Base-by-base conservation (phyloP, 1,140 invertebrate species). In the Tetraneura akinire region DNA sequence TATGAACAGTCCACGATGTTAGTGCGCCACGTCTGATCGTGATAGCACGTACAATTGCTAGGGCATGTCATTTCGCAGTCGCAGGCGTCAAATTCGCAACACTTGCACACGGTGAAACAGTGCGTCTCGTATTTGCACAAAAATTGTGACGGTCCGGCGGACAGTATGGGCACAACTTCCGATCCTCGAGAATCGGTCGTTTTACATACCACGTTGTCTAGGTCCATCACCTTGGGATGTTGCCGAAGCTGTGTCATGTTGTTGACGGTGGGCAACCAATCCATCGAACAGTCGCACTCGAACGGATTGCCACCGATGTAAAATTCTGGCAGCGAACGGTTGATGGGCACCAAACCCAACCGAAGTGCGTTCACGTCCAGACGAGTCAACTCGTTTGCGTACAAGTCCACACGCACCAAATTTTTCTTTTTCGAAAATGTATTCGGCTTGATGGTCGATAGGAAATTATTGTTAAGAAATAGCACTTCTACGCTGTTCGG, bases 21-120 rank as follows among this genome's bases (percentile, higher is more conserved):
- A 42, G 93, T 94, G 81, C 92, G 93, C 94, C 95, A 96, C 18
- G 94, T 92, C 85, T 94, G 92, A 84, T 96, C 94, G 86, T 95
- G 92, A 86, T 95, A 96, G 84, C 95, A 97, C 81, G 92, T 92
- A 87, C 95, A 97, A 84, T 95, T 94, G 81, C 90, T 89, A 3
- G 95, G 95, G 84, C 95, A 97, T 5, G 92, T 95, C 94, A 96
- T 96, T 87, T 96, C 94, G 86, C 95, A 97, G 86, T 97, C 95
- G 86, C 95, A 97, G 66, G 94, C 94, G 85, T 96, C 94, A 85
- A 95, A 96, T 83, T 97, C 95, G 85, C 95, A 97, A 86, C 95
- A 97, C 83, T 95, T 94, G 84, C 95, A 97, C 64, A 96, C 86
- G 21, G 95, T 92, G 86, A 96, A 96, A 87, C 95, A 97, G 86